Percentiles rank a stretch among this genome's conserved stretches.
Conservation (phyloP, 2,888 invertebrate species). For the Gymnosoma rotundatum region DNA sequence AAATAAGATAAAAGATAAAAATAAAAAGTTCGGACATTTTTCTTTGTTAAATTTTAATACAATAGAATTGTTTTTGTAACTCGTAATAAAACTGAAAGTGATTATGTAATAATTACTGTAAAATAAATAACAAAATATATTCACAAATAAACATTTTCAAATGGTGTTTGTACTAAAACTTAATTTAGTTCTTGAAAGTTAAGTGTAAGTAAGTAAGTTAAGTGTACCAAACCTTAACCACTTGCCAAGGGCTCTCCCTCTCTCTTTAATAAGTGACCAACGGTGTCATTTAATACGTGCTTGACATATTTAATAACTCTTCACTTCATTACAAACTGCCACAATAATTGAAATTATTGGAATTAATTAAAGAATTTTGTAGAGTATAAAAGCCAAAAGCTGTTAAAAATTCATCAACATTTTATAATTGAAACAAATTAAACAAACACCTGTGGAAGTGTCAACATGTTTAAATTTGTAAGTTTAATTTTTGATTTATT, state of each 20-base stretch:
- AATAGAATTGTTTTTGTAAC: no score
- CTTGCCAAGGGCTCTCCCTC: background rate
- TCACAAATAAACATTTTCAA: background rate
- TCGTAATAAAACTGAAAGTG: slow-evolving; percentile 17
- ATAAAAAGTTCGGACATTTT: no score
- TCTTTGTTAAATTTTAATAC: no score
- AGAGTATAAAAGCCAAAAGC: slow-evolving; percentile 40
- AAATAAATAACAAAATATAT: background rate
- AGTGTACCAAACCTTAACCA: background rate
- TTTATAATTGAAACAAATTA: slow-evolving; percentile 40
- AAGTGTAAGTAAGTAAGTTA: no score
- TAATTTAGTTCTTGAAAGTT: background rate
- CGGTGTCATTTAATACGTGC: background rate
- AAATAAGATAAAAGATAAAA: no score
- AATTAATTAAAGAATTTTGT: background rate
- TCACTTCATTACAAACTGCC: background rate
- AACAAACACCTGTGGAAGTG: slow-evolving; percentile 37
- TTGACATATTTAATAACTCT: background rate
- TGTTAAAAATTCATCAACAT: slow-evolving; percentile 25
- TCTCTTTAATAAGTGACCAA: background rate
- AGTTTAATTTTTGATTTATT: slow-evolving; percentile 64
- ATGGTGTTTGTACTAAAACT: background rate
- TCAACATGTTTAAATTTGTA: slow-evolving; percentile 79
- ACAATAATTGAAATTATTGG: background rate
- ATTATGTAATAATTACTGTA: background rate